Evolutionary conservation across 2,113 vertebrate species (phyloP), one percentile per base, ranked within the genome.

Genomic region (Alexandromys fortis): DNA sequence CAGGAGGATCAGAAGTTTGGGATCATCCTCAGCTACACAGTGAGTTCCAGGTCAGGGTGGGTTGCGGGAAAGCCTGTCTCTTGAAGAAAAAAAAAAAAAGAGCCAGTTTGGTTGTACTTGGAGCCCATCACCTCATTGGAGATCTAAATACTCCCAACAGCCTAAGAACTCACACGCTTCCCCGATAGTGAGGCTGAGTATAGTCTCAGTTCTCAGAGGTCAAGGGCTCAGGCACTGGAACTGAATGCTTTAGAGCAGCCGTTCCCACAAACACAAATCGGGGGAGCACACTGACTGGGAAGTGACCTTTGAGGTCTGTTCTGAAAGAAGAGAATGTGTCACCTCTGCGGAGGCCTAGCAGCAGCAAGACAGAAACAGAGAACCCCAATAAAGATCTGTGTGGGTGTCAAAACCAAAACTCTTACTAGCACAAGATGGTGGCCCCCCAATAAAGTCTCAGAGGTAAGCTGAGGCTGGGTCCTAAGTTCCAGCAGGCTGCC

Each of bases 301-400:
- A 24, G 35, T 55, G 67, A 88, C 86, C 2, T 58, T 89, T 89
- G 70, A 73, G 35, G 24, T 83, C 75, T 73, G 10, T 70, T 83
- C 93, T 92, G 68, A 93, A 61, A 87, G 49, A 58, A 92, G 9
- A 96, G 45, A 91, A 87, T 85, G 30, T 88, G 19, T 94, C 76
- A 35, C 14, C 19, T 33, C n/a, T 77, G n/a, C 30, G 21, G 82
- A 94, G 42, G 73, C 16, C 16, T 30, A 35, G 38, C 28, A 2
- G 63, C 21, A 78, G 22, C 7, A 73, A 61, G 47, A 52, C 49
- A 85, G 38, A 42, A 22, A 17, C 19, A 89, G 17, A 24, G 3
- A 86, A n/a, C 17, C 30, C 38, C 42, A 22, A 16, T 38, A 70
- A 65, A 82, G 33, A 75, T 2, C 22, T 14, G 21, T 26, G 13